Conservation (phyloP, 2,888 invertebrate genomes). For the Papilio demoleus region DNA sequence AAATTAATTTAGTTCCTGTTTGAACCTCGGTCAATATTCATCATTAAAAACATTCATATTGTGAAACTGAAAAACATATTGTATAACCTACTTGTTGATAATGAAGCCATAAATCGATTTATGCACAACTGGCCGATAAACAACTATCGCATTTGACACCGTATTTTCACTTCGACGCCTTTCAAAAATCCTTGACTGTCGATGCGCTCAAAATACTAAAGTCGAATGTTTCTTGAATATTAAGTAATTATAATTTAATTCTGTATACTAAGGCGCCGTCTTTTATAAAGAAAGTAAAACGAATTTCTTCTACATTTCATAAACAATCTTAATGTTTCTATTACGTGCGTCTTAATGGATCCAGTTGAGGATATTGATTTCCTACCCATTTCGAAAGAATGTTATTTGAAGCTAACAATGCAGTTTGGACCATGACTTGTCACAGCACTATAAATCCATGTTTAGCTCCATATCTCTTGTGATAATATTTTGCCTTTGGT, state of each 20-base stretch:
- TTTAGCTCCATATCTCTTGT: no score
- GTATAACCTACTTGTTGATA: constrained; percentile 18
- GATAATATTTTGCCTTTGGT: no score
- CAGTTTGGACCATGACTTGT: no score
- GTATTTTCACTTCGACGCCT: constrained; percentile 21
- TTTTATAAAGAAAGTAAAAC: neutral
- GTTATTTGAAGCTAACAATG: no score
- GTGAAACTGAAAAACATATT: neutral
- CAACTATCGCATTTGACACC: constrained; percentile 14
- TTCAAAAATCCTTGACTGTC: constrained; percentile 30
- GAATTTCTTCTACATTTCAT: neutral
- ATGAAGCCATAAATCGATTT: constrained; percentile 13
- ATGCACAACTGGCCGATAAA: constrained; percentile 7
- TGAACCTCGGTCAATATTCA: no score
- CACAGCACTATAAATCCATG: no score
- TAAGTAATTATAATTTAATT: constrained; percentile 25
- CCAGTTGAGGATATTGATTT: no score
- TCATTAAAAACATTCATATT: neutral
- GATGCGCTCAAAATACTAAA: constrained; percentile 27
- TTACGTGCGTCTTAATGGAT: neutral
- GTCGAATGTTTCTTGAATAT: constrained; percentile 23
- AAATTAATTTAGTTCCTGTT: no score
- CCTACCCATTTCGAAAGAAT: no score
- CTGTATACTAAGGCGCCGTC: neutral
- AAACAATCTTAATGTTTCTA: neutral